phyloP scores from a whole-genome alignment of 1,140 invertebrate genomes.

The Orius insidiosus region DNA sequence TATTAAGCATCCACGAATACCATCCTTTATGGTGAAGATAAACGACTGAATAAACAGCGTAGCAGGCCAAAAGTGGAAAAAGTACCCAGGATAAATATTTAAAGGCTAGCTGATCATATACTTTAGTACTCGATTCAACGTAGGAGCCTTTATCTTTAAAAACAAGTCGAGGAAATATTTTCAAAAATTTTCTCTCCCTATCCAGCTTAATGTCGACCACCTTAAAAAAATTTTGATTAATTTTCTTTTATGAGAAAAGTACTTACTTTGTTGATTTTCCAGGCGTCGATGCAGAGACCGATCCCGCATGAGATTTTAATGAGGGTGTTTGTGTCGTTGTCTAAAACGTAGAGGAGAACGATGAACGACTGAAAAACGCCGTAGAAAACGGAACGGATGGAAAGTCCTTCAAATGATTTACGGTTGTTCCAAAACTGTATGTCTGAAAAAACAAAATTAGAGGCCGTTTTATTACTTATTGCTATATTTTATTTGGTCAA shows the following conservation, averaged over 20 bases:
- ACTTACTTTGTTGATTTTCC: slow-evolving; percentile 94
- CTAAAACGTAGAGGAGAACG: slow-evolving; percentile 88
- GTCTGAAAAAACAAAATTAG: slow-evolving; percentile 38
- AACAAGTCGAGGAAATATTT: slow-evolving; percentile 60
- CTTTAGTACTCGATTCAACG: slow-evolving; percentile 81
- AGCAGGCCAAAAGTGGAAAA: slow-evolving; percentile 81
- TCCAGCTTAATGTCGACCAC: slow-evolving; percentile 69
- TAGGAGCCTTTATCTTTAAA: slow-evolving; percentile 94
- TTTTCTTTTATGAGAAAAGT: too few relatives aligned
- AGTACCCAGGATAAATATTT: slow-evolving; percentile 89
- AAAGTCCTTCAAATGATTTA: slow-evolving; percentile 91
- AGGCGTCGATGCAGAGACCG: slow-evolving; percentile 92
- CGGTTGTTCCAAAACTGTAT: slow-evolving; percentile 99
- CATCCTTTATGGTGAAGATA: slow-evolving; percentile 98
- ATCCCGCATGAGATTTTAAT: slow-evolving; percentile 83
- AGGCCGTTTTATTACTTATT: too few relatives aligned
- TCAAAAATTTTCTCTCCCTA: slow-evolving; percentile 49
- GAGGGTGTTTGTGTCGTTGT: slow-evolving; percentile 96
- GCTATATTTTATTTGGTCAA: too few relatives aligned
- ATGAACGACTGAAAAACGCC: slow-evolving; percentile 94
- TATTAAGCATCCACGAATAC: slow-evolving; percentile 85
- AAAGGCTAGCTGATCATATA: slow-evolving; percentile 93
- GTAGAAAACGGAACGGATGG: slow-evolving; percentile 97
- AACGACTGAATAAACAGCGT: slow-evolving; percentile 89
- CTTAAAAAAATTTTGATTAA: too few relatives aligned